A percentile compares a stretch with the other conserved stretches of the same genome.
Evolutionary conservation across 2,113 vertebrate species (phyloP).

Genomic region (Pachycephala philippinensis): DNA sequence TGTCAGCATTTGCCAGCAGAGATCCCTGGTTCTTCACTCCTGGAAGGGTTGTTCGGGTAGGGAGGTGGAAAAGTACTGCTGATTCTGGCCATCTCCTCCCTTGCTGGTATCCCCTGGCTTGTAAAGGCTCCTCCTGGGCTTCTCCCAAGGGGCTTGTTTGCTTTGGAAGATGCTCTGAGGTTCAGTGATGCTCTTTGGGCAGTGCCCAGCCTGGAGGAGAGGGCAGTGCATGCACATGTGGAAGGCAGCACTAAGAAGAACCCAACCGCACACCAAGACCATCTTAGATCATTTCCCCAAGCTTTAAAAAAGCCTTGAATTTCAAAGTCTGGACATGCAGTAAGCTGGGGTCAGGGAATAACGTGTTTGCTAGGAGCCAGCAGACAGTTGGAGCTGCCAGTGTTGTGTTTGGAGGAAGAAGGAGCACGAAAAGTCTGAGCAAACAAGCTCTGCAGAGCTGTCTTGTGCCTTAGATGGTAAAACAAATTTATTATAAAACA

Average conservation of each 20-base stretch:
- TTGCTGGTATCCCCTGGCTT: background rate
- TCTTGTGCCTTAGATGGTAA: background rate
- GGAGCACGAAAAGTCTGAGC: background rate
- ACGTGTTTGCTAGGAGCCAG: conserved; percentile 11
- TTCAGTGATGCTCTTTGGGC: background rate
- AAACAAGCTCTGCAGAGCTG: conserved; percentile 40
- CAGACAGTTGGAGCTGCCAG: conserved; percentile 28
- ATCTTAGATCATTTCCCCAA: background rate
- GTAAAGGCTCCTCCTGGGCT: conserved; percentile 14
- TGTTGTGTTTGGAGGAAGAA: conserved; percentile 62
- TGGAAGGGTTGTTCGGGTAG: background rate
- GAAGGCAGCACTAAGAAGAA: background rate
- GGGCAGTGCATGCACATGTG: background rate
- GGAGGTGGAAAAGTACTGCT: conserved; percentile 75
- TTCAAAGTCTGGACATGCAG: background rate
- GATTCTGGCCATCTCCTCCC: background rate
- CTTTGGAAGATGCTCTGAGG: conserved; percentile 33
- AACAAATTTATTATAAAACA: conserved; percentile 39
- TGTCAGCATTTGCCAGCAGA: conserved; percentile 28
- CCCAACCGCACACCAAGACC: background rate
- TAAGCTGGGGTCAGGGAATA: background rate
- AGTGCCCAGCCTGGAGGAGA: background rate
- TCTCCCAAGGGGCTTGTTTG: conserved; percentile 23
- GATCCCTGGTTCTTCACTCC: conserved; percentile 36
- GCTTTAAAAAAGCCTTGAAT: background rate